Conservation (phyloP, 2,888 invertebrate species). For the Aleiodes alternator region DNA sequence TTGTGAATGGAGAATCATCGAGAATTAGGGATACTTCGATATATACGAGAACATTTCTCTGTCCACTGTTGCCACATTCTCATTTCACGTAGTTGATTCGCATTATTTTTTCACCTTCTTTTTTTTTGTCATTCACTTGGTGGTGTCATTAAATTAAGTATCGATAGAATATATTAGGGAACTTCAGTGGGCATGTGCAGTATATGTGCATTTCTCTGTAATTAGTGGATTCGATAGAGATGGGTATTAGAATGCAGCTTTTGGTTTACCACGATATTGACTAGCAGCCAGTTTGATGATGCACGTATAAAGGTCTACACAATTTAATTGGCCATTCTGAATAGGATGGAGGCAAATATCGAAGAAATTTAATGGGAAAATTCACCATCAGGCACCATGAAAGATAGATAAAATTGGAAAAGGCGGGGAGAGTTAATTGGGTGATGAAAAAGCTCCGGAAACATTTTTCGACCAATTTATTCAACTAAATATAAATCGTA, state of each 20-base stretch:
- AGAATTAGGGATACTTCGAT: not conserved
- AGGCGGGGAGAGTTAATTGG: slow-evolving; percentile 35
- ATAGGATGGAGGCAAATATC: not conserved
- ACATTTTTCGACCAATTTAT: slow-evolving; percentile 24
- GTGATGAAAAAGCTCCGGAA: slow-evolving; percentile 6
- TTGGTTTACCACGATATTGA: slow-evolving; percentile 31
- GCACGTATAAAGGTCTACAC: slow-evolving; percentile 13
- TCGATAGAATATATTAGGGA: not conserved
- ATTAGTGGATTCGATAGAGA: not conserved
- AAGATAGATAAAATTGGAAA: not conserved
- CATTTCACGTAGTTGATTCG: no score
- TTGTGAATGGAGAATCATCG: slow-evolving; percentile 38
- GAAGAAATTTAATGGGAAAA: slow-evolving; percentile 21
- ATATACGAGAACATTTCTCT: slow-evolving; percentile 24
- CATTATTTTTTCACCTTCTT: no score
- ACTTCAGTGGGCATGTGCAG: slow-evolving; percentile 6
- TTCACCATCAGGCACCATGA: slow-evolving; percentile 24
- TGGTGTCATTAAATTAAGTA: not conserved
- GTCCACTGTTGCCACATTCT: not conserved
- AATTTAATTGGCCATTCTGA: slow-evolving; percentile 28
- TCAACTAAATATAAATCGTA: slow-evolving; percentile 16
- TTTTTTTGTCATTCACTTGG: no score
- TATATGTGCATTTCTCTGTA: not conserved
- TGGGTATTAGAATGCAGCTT: slow-evolving; percentile 29
- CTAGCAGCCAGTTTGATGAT: slow-evolving; percentile 20